Evolutionary conservation across 1,140 invertebrate species (phyloP).

Genomic region (Lordiphosa clarofinis): DNA sequence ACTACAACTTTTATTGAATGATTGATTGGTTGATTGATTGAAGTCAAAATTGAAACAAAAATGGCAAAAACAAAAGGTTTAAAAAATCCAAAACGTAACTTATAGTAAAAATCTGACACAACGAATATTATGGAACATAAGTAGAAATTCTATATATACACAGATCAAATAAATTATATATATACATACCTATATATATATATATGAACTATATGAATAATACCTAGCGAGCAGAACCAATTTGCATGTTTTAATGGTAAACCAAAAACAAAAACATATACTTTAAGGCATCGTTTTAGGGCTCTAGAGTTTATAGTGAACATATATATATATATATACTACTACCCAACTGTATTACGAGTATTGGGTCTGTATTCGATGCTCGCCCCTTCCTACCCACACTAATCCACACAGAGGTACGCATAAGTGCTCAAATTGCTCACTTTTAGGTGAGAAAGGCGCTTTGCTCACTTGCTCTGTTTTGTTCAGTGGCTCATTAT

Average conservation of each 20-base stretch:
- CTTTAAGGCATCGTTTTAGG: slow-evolving; percentile 73
- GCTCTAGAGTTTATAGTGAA: slow-evolving; percentile 54
- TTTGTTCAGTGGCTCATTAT: too few species aligned
- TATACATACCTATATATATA: slow-evolving; percentile 38
- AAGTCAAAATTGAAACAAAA: slow-evolving; percentile 28
- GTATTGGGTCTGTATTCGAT: slow-evolving; percentile 20
- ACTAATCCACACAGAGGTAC: not conserved
- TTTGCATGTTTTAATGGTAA: slow-evolving; percentile 75
- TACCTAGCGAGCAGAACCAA: slow-evolving; percentile 74
- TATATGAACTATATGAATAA: slow-evolving; percentile 54
- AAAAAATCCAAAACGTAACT: slow-evolving; percentile 77
- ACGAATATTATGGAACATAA: slow-evolving; percentile 80
- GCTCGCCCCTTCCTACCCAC: slow-evolving; percentile 1
- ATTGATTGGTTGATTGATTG: slow-evolving; percentile 4
- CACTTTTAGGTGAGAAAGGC: too few species aligned
- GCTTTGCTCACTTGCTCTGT: too few species aligned
- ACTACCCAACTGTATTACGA: slow-evolving; percentile 14
- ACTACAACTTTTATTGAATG: slow-evolving; percentile 62
- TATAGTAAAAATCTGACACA: slow-evolving; percentile 80
- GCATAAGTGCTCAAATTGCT: not conserved
- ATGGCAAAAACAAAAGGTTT: slow-evolving; percentile 62
- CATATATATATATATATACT: slow-evolving; percentile 7
- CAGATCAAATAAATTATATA: slow-evolving; percentile 68
- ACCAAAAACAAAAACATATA: slow-evolving; percentile 23
- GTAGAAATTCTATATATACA: slow-evolving; percentile 79